phyloP scores from a whole-genome alignment of 2,113 vertebrate genomes.

The Clarias gariepinus region DNA sequence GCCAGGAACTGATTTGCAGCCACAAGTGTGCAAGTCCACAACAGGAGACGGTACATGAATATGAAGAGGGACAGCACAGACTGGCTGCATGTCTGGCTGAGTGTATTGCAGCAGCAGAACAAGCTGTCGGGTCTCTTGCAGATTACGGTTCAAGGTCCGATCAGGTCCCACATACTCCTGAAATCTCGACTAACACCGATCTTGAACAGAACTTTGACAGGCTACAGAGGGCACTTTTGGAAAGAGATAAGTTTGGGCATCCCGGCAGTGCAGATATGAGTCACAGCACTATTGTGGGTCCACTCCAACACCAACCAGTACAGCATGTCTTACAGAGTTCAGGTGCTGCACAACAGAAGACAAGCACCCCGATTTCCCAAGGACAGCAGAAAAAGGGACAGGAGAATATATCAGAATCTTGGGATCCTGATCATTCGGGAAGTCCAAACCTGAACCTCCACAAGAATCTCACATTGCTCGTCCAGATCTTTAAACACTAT shows the following conservation, averaged over 20 bases:
- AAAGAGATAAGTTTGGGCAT: slow-evolving; percentile 53
- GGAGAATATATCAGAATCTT: neutral
- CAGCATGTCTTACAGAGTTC: neutral
- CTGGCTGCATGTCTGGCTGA: slow-evolving; percentile 55
- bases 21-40: neutral
- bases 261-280: neutral
- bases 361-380: slow-evolving; percentile 41
- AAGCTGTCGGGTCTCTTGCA: slow-evolving; percentile 63
- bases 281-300: slow-evolving; percentile 22
- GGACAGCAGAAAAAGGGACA: slow-evolving; percentile 19
- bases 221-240: slow-evolving; percentile 63
- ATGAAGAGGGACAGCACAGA: slow-evolving; percentile 24
- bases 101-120: slow-evolving; percentile 66
- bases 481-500: slow-evolving; percentile 55
- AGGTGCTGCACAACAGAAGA: slow-evolving; percentile 32
- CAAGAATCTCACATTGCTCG: slow-evolving; percentile 61
- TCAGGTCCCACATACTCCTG: slow-evolving; percentile 8
- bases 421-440: neutral
- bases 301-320: neutral
- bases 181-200: slow-evolving; percentile 37
- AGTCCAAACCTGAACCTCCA: slow-evolving; percentile 53
- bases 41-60: slow-evolving; percentile 20
- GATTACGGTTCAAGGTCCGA: slow-evolving; percentile 54
- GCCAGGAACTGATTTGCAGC: slow-evolving; percentile 31
- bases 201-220: slow-evolving; percentile 64